Evolutionary conservation across 1,140 invertebrate genomes (phyloP).

Genomic region (Anastrepha ludens): DNA sequence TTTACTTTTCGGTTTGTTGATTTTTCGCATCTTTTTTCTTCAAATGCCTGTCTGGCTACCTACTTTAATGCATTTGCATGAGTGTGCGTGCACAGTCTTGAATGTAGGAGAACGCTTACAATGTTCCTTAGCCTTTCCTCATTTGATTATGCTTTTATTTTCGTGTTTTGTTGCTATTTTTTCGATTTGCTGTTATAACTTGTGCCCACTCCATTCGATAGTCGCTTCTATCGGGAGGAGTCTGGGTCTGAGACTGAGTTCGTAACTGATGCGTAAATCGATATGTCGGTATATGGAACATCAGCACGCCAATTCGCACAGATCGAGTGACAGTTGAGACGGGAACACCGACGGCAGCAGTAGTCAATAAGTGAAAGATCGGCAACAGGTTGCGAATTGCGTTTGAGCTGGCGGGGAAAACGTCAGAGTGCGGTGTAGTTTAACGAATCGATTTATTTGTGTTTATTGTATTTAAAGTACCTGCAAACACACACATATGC

Average conservation of each 20-base stretch:
- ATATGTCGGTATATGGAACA: background rate
- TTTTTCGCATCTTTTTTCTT: background rate
- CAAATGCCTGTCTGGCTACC: conserved; percentile 5
- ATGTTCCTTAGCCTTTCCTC: background rate
- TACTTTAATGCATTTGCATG: conserved; percentile 2
- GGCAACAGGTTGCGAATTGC: background rate
- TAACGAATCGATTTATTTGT: background rate
- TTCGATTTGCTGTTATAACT: background rate
- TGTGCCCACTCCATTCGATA: conserved; percentile 30
- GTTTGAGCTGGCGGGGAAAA: background rate
- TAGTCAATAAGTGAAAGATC: background rate
- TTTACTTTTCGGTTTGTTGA: conserved; percentile 11
- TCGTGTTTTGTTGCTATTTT: background rate
- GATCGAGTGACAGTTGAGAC: conserved; percentile 36
- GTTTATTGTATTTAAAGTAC: too few species aligned
- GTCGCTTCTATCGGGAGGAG: background rate
- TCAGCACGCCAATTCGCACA: background rate
- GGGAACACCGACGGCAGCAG: background rate
- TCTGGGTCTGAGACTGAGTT: conserved; percentile 4
- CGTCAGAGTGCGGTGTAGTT: background rate
- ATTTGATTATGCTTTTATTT: conserved; percentile 12
- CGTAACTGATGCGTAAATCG: conserved; percentile 38
- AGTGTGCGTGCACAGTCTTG: background rate
- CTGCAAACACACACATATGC: too few species aligned
- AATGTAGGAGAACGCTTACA: background rate